A percentile compares a stretch with the other conserved stretches of the same genome.
phyloP scores from a whole-genome alignment of 1,140 invertebrate species.

The Euura saliciscinereae region DNA sequence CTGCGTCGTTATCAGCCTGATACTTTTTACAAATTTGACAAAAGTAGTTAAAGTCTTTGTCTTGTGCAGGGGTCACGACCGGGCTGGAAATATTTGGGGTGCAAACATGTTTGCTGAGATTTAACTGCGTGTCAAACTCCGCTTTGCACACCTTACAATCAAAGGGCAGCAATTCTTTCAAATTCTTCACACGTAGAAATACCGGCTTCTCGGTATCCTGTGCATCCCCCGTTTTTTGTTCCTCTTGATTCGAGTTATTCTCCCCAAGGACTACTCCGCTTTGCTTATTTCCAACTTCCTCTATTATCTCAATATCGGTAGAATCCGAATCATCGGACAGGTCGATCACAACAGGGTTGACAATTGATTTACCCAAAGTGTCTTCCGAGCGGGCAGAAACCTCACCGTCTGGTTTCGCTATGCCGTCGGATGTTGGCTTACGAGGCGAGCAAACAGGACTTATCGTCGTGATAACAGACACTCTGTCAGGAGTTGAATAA shows the following conservation, averaged over 20 bases:
- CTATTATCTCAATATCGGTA: neutral
- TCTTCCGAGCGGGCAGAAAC: neutral
- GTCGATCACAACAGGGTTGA: neutral
- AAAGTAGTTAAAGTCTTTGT: neutral
- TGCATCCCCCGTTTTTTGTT: neutral
- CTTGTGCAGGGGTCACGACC: neutral
- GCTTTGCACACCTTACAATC: neutral
- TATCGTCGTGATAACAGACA: neutral
- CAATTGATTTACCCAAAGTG: neutral
- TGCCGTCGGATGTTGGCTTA: neutral
- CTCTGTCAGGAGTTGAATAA: neutral
- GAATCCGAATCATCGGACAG: neutral
- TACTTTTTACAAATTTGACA: neutral
- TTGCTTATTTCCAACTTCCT: neutral
- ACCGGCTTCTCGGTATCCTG: neutral
- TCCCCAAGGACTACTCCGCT: neutral
- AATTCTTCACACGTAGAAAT: slow-evolving; percentile 1
- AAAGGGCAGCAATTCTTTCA: neutral
- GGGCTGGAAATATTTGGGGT: neutral
- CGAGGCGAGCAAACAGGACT: neutral
- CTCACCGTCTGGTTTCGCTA: too few relatives aligned
- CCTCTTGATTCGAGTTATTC: neutral
- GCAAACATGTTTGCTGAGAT: neutral
- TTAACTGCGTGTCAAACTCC: neutral
- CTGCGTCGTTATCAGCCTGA: neutral